phyloP scores from a whole-genome alignment of 2,797 vertebrate species.

The Cirrhinus mrigala region DNA sequence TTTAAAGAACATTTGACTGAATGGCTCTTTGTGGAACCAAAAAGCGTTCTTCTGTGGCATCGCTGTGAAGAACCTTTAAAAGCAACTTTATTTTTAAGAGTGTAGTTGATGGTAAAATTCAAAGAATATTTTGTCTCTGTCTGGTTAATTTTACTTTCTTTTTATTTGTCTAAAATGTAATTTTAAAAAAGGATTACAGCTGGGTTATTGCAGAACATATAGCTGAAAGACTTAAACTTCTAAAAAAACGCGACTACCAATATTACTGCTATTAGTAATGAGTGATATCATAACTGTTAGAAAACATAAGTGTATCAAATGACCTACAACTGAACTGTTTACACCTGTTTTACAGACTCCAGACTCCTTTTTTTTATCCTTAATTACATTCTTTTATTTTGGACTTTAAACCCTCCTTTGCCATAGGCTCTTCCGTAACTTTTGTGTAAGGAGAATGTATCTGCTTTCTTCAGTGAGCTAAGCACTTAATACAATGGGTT shows the following conservation, averaged over 20 bases:
- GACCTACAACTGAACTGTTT: neutral
- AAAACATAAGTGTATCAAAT: neutral
- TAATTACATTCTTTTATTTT: slow-evolving; percentile 3
- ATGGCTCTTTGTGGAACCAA: too few species aligned
- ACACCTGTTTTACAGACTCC: neutral
- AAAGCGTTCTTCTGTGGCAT: too few species aligned
- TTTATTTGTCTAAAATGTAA: neutral
- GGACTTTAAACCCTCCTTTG: neutral
- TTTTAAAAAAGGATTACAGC: neutral
- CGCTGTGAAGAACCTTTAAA: too few species aligned
- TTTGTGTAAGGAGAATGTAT: neutral
- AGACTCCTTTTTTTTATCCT: neutral
- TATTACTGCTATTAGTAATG: neutral
- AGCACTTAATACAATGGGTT: neutral
- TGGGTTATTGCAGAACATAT: neutral
- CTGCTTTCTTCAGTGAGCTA: neutral
- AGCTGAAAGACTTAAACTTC: neutral
- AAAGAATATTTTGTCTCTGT: neutral
- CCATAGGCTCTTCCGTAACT: neutral
- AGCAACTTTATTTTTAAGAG: too few species aligned
- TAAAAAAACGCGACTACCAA: neutral
- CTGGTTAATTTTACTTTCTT: neutral
- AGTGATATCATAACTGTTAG: neutral
- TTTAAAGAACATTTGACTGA: too few species aligned
- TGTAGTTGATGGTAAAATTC: neutral